These are phyloP conservation scores for Myotis findleyi DNA, from an alignment of 2,797 vertebrate species.

Conservation along the genomic window DNA sequence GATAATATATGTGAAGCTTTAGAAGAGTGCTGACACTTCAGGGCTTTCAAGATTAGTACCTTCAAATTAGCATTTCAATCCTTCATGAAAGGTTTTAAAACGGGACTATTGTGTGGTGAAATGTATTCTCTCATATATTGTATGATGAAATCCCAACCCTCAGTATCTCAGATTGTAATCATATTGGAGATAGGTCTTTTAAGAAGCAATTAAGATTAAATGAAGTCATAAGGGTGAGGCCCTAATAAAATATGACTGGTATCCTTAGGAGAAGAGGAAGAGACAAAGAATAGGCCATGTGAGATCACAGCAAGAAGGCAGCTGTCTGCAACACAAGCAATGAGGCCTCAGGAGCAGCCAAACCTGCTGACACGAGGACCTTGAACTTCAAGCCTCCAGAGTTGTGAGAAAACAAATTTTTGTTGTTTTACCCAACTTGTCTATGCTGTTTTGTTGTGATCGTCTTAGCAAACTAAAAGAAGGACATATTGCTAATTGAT, in stretches of 20 bases:
- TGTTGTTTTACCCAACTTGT: neutral
- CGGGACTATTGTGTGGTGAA: neutral
- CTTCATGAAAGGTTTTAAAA: neutral
- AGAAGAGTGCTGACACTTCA: neutral
- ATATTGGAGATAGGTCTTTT: neutral
- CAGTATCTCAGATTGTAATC: neutral
- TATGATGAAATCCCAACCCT: neutral
- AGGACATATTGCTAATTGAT: neutral
- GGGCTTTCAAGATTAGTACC: neutral
- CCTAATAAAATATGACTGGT: neutral
- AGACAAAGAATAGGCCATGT: neutral
- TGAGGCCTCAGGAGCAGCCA: neutral
- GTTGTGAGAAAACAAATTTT: neutral
- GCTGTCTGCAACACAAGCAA: neutral
- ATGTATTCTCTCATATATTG: neutral
- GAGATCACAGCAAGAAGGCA: neutral
- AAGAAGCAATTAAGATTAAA: neutral
- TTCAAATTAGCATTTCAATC: neutral
- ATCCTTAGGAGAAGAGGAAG: neutral
- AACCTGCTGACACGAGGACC: neutral
- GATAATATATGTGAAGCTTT: neutral
- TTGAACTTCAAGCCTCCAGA: neutral
- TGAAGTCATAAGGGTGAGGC: neutral
- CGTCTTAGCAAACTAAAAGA: neutral
- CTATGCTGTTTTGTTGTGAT: neutral